phyloP scores from a whole-genome alignment of 2,888 invertebrate species.

The Euphydryas editha region DNA sequence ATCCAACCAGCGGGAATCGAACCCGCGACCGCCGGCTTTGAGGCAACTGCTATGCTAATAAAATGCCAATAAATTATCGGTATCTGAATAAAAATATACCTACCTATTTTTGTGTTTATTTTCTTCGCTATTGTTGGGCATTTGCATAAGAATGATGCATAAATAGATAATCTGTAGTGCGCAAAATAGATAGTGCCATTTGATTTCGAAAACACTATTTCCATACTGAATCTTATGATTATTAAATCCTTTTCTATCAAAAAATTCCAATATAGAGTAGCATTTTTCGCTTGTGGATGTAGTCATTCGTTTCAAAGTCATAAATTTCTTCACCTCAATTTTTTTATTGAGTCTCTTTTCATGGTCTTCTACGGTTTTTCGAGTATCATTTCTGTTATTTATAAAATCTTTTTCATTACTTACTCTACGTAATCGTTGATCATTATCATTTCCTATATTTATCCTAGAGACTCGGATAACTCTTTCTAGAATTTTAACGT shows the following conservation, averaged over 20 bases:
- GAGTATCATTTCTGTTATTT: neutral
- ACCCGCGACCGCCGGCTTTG: too few species aligned
- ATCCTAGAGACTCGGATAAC: too few species aligned
- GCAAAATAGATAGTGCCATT: conserved; percentile 67
- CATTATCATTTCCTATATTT: neutral
- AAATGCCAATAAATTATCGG: neutral
- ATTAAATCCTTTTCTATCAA: neutral
- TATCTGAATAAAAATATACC: neutral
- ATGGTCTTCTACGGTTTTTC: neutral
- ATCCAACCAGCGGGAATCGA: too few species aligned
- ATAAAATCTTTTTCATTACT: neutral
- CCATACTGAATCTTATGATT: conserved; percentile 7
- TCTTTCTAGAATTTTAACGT: too few species aligned
- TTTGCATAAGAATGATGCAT: conserved; percentile 58
- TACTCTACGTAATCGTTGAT: neutral
- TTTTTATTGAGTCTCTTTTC: neutral
- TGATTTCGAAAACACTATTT: conserved; percentile 33
- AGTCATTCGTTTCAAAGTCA: neutral
- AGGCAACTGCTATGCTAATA: too few species aligned
- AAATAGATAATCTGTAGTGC: conserved; percentile 67
- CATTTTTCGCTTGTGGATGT: neutral
- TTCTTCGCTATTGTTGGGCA: conserved; percentile 44
- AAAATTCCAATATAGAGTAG: neutral
- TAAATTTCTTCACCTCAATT: neutral
- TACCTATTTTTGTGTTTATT: conserved; percentile 22